Evolutionary conservation across 2,888 invertebrate species (phyloP).

Genomic region (Lepidochitona cinerea): DNA sequence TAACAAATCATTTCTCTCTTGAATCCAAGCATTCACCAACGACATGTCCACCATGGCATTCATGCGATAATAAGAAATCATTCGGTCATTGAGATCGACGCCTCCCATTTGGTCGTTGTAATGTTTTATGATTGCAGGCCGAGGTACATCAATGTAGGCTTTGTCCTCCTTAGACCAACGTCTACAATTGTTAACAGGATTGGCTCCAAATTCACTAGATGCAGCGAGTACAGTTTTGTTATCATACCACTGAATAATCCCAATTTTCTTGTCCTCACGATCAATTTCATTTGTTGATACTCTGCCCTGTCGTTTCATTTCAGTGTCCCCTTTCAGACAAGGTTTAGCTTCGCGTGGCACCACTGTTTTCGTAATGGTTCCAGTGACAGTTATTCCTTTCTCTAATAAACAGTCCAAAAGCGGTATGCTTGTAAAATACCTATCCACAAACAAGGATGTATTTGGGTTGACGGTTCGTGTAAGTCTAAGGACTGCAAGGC

Average conservation of each 20-base stretch:
- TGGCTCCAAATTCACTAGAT: neutral
- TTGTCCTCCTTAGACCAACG: constrained; percentile 13
- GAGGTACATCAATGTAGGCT: neutral
- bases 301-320: neutral
- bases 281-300: neutral
- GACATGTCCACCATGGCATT: neutral
- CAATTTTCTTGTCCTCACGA: neutral
- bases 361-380: neutral
- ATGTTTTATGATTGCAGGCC: constrained; percentile 17
- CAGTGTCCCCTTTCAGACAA: neutral
- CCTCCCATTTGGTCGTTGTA: constrained; percentile 25
- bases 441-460: neutral
- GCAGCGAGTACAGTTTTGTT: neutral
- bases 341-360: neutral
- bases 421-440: neutral
- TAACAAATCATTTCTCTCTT: neutral
- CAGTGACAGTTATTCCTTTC: neutral
- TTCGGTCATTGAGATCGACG: constrained; percentile 12
- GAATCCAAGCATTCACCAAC: neutral
- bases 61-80: neutral
- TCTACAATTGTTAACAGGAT: neutral
- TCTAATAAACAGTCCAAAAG: neutral
- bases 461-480: neutral
- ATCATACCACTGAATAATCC: too few relatives aligned
- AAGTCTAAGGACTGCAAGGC: neutral